Percentiles rank a stretch among this genome's conserved stretches.
Evolutionary conservation across 64 coral and sea anemone genomes (phyloP).

Genomic region (Hydrozoanthus tunicans): DNA sequence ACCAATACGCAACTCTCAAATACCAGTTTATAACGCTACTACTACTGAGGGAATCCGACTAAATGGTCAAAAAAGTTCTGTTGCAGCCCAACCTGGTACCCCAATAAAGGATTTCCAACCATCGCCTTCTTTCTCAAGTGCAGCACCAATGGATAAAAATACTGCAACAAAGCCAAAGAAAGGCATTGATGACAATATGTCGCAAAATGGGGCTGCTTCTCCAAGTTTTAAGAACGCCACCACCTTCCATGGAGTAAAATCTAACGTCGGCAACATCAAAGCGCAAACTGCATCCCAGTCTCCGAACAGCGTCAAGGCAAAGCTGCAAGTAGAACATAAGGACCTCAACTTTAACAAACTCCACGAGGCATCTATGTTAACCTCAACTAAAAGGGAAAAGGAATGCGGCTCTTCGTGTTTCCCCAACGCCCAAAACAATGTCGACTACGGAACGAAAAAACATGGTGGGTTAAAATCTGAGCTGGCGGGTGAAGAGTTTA

Average conservation of each 20-base stretch:
- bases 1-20: background rate
- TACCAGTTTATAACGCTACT: background rate
- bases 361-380: background rate
- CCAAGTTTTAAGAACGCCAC: background rate
- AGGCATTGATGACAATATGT: background rate
- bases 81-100: background rate
- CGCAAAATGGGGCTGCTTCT: background rate
- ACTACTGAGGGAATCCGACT: background rate
- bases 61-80: background rate
- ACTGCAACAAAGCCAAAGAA: background rate
- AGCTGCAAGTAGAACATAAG: background rate
- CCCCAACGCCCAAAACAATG: background rate
- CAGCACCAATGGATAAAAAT: background rate
- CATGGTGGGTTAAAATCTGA: background rate
- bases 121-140: background rate
- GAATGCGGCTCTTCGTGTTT: background rate
- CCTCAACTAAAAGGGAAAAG: background rate
- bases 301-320: background rate
- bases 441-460: background rate
- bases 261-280: background rate
- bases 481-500: background rate
- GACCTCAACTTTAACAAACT: background rate
- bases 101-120: background rate
- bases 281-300: background rate
- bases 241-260: background rate